Evolutionary conservation across 2,113 vertebrate species (phyloP).

Genomic region (Prochilodus magdalenae): DNA sequence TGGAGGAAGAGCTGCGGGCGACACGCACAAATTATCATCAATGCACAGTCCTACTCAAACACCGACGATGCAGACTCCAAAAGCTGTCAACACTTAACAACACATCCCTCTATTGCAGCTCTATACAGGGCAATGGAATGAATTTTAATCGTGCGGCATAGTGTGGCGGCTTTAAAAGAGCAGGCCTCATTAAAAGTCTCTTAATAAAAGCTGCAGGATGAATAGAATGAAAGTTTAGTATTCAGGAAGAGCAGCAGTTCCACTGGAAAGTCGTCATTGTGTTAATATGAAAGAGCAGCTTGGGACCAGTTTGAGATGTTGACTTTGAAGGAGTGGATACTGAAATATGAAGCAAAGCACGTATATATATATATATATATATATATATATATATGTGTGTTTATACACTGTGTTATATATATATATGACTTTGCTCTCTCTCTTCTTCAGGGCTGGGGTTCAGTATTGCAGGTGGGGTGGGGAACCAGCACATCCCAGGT

Average conservation of each 20-base stretch:
- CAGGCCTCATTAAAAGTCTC: conserved; percentile 14
- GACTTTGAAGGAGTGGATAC: background rate
- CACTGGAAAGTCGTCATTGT: background rate
- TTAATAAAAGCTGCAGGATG: background rate
- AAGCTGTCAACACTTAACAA: conserved; percentile 16
- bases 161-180: conserved; percentile 3
- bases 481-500: conserved; percentile 97
- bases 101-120: background rate
- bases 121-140: background rate
- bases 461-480: conserved; percentile 96
- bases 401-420: too few relatives aligned
- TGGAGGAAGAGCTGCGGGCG: conserved; percentile 29
- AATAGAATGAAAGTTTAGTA: background rate
- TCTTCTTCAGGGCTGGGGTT: conserved; percentile 87
- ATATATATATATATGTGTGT: background rate
- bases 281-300: background rate
- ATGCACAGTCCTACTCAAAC: background rate
- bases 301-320: background rate
- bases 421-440: background rate
- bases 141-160: background rate
- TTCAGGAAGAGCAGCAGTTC: background rate
- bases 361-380: background rate
- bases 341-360: conserved; percentile 2
- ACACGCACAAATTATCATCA: conserved; percentile 11
- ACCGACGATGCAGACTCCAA: background rate